Conservation (phyloP, 2,888 invertebrate species). For the Sesia bembeciformis region DNA sequence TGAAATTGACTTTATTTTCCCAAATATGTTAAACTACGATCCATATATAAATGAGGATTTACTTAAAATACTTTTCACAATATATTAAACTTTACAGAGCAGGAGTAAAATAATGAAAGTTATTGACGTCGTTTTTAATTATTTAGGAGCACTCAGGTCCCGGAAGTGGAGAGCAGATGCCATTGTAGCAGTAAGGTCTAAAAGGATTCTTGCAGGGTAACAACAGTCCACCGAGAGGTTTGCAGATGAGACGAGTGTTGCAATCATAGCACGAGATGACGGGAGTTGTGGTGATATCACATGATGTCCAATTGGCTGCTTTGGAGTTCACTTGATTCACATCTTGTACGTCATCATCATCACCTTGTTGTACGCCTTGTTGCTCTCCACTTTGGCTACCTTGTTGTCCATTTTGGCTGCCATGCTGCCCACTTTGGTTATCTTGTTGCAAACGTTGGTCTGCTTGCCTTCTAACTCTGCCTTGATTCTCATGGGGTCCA, state of each 20-base stretch:
- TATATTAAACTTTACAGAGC: too few species aligned
- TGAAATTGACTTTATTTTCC: too few species aligned
- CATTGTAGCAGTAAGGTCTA: slow-evolving; percentile 40
- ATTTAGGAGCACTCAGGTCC: slow-evolving; percentile 24
- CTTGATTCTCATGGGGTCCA: slow-evolving; percentile 11
- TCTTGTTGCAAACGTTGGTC: neutral
- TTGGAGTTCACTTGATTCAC: neutral
- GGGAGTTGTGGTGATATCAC: slow-evolving; percentile 21
- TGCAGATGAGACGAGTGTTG: slow-evolving; percentile 37
- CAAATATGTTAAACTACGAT: too few species aligned
- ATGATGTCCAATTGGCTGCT: slow-evolving; percentile 23
- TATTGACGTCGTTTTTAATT: neutral
- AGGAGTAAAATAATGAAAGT: too few species aligned
- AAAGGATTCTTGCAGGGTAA: slow-evolving; percentile 23
- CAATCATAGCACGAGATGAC: slow-evolving; percentile 36
- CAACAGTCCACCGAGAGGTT: slow-evolving; percentile 33
- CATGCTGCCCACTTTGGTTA: neutral
- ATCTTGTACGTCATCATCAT: slow-evolving; percentile 1
- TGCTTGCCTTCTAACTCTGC: slow-evolving; percentile 15
- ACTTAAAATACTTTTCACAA: too few species aligned
- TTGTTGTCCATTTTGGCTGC: slow-evolving; percentile 8
- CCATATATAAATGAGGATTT: too few species aligned
- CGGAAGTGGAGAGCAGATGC: slow-evolving; percentile 33
- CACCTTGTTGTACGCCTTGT: slow-evolving; percentile 8
- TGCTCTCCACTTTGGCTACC: slow-evolving; percentile 10